A percentile compares a stretch with the other conserved stretches of the same genome.
Evolutionary conservation across 92 coral and sea anemone genomes (phyloP).

Genomic region (Paramuricea clavata): DNA sequence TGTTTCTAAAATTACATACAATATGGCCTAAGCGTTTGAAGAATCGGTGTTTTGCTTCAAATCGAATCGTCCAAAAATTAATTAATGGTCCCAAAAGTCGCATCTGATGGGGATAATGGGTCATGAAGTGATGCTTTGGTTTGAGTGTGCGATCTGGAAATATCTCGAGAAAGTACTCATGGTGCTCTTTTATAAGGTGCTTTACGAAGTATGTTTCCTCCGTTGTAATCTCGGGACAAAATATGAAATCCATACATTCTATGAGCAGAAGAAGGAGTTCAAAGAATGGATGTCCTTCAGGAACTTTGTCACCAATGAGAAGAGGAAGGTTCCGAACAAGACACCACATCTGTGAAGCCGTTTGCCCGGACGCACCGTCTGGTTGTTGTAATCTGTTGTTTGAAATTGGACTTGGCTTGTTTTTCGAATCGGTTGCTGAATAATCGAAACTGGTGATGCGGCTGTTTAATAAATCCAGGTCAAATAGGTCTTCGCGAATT

Average conservation of each 20-base stretch:
- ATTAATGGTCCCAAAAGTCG: not conserved
- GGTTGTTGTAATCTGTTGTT: not conserved
- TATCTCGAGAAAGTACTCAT: not conserved
- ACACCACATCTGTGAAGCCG: slow-evolving; percentile 37
- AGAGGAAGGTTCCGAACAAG: slow-evolving; percentile 10
- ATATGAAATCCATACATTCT: not conserved
- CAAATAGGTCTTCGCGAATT: not conserved
- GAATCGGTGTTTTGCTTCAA: slow-evolving; percentile 20
- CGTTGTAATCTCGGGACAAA: not conserved
- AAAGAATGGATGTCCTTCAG: slow-evolving; percentile 20
- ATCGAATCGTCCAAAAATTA: not conserved
- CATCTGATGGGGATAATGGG: not conserved
- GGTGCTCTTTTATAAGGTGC: not conserved
- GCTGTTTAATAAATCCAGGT: slow-evolving; percentile 18
- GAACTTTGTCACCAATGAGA: slow-evolving; percentile 21
- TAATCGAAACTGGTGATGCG: slow-evolving; percentile 4
- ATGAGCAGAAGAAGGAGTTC: not conserved
- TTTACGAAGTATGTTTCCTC: not conserved
- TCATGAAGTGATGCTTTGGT: not conserved
- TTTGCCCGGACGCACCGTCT: slow-evolving; percentile 2
- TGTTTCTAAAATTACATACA: not conserved
- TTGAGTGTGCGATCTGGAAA: not conserved
- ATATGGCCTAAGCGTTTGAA: slow-evolving; percentile 1
- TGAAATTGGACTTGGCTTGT: slow-evolving; percentile 6
- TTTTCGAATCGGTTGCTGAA: not conserved